Base-by-base conservation (phyloP, 2,113 vertebrate species). In the Pseudorectes ferrugineus region DNA sequence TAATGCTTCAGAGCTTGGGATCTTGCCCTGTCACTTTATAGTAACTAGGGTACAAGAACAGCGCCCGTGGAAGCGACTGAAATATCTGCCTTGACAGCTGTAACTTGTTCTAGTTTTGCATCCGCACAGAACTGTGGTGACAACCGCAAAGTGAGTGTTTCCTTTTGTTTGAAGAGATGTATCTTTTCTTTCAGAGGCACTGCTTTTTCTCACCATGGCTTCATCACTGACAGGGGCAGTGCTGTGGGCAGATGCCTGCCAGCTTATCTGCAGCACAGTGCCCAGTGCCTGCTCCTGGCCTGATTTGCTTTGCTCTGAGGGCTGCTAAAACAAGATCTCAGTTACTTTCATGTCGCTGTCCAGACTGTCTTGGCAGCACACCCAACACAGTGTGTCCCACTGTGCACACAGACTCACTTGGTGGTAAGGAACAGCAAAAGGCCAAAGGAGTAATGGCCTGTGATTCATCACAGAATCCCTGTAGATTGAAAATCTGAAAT, bases 11-110 rank as follows among this genome's bases (percentile, higher is more conserved):
- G 78, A 89, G 71, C 54, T 63, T n/a, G 52, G 84, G 31, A 63
- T 81, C 68, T 42, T 45, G 20, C 62, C 25, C 58, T 89, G 81
- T 82, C 74, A 22, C 74, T 68, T 88, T 4, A 24, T 2, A 84
- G 63, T 33, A 68, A 43, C 45, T 14, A 18, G 45, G 57, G 31
- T 79, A 42, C 18, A n/a, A 28, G 74, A 88, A 10, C 43, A 67
- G n/a, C 0, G 3, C 55, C 43, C 12, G 31, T 85, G 78, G 58
- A 93, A 89, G 78, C 0, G 0, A 55, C 71, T 79, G 89, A 77
- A 61, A 52, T 71, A 82, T 68, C 76, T 89, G 35, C 38, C 63
- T 58, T 83, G 92, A 65, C 74, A 90, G 82, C 42, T 76, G 71
- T 38, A 70, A 42, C 66, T 85, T 89, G 45, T 78, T 89, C 62